phyloP scores from a whole-genome alignment of 2,797 vertebrate genomes.

The Lycodopsis pacificus region DNA sequence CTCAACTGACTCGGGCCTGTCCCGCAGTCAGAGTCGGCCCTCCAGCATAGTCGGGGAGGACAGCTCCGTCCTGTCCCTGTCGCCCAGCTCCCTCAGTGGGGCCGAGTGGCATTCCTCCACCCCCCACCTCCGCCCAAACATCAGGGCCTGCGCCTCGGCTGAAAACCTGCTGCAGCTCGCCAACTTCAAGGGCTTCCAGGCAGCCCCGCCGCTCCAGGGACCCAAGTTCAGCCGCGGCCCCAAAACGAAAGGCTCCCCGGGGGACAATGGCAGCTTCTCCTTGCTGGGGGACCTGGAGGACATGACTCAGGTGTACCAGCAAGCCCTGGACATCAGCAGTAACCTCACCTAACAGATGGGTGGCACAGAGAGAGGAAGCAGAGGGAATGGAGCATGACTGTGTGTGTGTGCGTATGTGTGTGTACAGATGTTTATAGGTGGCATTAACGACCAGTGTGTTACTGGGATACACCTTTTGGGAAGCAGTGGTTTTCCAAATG shows the following conservation, averaged over 20 bases:
- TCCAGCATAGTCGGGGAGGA: constrained; percentile 95
- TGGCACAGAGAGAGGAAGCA: constrained; percentile 50
- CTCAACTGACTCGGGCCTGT: constrained; percentile 85
- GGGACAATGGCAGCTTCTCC: constrained; percentile 98
- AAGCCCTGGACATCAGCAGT: constrained; percentile 98
- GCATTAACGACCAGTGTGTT: constrained; percentile 85
- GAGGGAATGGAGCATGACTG: constrained; percentile 42
- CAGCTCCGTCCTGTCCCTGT: constrained; percentile 86
- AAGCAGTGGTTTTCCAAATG: constrained; percentile 60
- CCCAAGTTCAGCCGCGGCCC: constrained; percentile 89
- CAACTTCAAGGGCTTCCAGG: constrained; percentile 94
- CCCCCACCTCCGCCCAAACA: constrained; percentile 87
- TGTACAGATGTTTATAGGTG: constrained; percentile 58
- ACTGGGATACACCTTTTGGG: constrained; percentile 82
- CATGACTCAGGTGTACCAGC: constrained; percentile 99
- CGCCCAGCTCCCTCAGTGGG: constrained; percentile 89
- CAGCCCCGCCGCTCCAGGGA: constrained; percentile 88
- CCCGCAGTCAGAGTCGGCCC: constrained; percentile 95
- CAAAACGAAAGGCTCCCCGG: constrained; percentile 88
- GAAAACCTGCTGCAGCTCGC: constrained; percentile 96
- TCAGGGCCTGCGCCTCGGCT: constrained; percentile 94
- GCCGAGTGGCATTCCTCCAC: constrained; percentile 91
- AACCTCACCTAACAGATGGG: constrained; percentile 90
- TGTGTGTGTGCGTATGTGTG: constrained; percentile 37
- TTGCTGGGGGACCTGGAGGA: constrained; percentile 98